Base-by-base conservation (phyloP, 2,888 invertebrate genomes). In the Macrophya annulata region DNA sequence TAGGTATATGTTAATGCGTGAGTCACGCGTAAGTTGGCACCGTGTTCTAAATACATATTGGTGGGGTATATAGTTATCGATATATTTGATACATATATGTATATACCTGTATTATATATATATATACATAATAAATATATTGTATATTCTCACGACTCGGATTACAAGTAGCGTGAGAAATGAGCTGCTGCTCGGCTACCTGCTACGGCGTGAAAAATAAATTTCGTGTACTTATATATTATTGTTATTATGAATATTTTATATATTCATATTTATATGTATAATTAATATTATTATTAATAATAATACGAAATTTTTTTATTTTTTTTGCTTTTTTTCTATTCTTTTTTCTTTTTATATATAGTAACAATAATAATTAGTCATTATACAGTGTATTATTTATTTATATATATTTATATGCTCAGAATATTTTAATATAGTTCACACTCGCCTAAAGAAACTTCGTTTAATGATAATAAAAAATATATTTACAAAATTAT, bases 11-110 rank as follows among this genome's bases (percentile, higher is more conserved):
- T 21, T 37, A 37, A 48, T 77, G 77, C 51, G 51, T 31, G 55
- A 43, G 15, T 77, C 43, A 48, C 48, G 51, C 77, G n/a, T 77
- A 88, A 86, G 90, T 90, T 91, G 91, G 91, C 91, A 91, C 91
- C 90, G 88, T 90, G 88, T 89, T 89, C 68, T 37, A 37, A 68
- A 68, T 68, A 68, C 68, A 68, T 68, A 68, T 68, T 31, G 31
- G 31, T 31, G 31, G 31, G 68, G 15, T 68, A 31, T 12, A 25
- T 68, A 68, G 88, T 88, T 88, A 88, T 62, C 62, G 62, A 62
- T 62, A 25, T 86, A 87, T 88, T 87, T 88, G 79, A 85, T 86
- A 87, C 86, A 85, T 86, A 48, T 86, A 86, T 86, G 86, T 85
- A 85, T 86, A 55, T 86, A n/a, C n/a, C n/a, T n/a, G 86, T 86